Percentiles rank a stretch among this genome's conserved stretches.
These are phyloP conservation scores for Dioctria linearis DNA, from an alignment of 2,888 invertebrate species.

Conservation along the genomic window DNA sequence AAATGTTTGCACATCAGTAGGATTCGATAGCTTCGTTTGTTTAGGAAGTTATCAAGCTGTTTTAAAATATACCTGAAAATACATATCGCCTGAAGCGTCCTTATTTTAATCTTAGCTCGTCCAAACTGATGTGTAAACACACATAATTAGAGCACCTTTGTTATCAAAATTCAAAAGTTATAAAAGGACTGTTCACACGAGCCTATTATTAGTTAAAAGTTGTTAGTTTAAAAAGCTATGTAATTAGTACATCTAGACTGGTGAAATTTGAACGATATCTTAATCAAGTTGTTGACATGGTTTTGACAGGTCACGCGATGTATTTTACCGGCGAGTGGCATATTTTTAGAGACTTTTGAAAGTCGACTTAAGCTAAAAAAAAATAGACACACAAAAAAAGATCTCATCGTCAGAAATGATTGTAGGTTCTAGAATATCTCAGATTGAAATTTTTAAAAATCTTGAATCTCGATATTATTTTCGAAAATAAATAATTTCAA, in stretches of 20 bases:
- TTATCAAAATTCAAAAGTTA: background rate
- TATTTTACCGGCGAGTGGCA: background rate
- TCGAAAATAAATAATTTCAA: background rate
- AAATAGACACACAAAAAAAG: too few relatives aligned
- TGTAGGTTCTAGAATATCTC: background rate
- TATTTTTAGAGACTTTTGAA: background rate
- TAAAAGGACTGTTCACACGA: background rate
- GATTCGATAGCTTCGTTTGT: too few relatives aligned
- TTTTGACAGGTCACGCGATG: conserved; percentile 10
- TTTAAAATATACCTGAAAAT: too few relatives aligned
- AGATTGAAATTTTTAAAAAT: background rate
- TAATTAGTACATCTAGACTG: background rate
- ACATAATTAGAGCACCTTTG: too few relatives aligned
- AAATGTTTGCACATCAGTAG: too few relatives aligned
- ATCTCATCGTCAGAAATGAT: background rate
- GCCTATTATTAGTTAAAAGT: background rate
- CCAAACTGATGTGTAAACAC: too few relatives aligned
- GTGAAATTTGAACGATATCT: background rate
- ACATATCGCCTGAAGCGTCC: too few relatives aligned
- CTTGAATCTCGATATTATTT: too few relatives aligned
- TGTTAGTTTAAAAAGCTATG: background rate
- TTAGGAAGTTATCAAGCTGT: too few relatives aligned
- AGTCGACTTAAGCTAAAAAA: too few relatives aligned
- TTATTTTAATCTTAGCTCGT: too few relatives aligned
- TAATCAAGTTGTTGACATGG: conserved; percentile 4